Evolutionary conservation across 2,888 invertebrate genomes (phyloP).

Genomic region (Galeopsomyia nigrocyanea): DNA sequence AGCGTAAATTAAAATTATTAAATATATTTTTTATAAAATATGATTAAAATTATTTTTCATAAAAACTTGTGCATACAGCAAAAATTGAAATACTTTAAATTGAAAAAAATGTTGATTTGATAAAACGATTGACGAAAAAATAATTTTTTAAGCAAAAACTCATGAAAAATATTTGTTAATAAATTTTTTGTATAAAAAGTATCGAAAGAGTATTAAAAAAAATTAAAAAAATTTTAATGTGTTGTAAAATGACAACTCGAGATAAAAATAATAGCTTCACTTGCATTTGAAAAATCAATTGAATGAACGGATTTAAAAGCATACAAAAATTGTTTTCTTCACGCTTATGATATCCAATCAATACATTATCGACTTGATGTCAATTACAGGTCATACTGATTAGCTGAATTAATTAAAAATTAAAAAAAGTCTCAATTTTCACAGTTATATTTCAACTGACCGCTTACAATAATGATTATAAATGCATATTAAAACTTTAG

Average conservation of each 20-base stretch:
- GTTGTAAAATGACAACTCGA: constrained; percentile 35
- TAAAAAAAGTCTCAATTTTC: constrained; percentile 13
- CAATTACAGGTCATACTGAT: constrained; percentile 30
- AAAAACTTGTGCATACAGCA: too few species aligned
- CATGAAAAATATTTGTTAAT: too few species aligned
- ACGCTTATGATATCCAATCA: background rate
- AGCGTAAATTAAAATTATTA: too few species aligned
- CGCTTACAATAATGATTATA: background rate
- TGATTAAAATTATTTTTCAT: too few species aligned
- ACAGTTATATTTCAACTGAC: background rate
- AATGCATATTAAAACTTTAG: constrained; percentile 1
- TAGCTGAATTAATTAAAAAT: background rate
- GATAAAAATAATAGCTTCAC: constrained; percentile 16
- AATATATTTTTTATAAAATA: too few species aligned
- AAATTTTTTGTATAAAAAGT: too few species aligned
- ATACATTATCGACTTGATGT: constrained; percentile 24
- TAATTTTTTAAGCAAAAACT: too few species aligned
- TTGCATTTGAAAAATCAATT: constrained; percentile 8
- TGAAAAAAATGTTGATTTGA: too few species aligned
- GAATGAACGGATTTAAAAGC: constrained; percentile 7
- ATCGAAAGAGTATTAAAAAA: too few species aligned
- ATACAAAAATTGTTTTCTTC: constrained; percentile 17
- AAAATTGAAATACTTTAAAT: too few species aligned
- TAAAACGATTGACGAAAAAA: too few species aligned
- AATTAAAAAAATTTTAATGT: background rate